A percentile compares a stretch with the other conserved stretches of the same genome.
These are phyloP conservation scores for Thamnophis elegans DNA, from an alignment of 2,797 vertebrate genomes.

Conservation along the genomic window DNA sequence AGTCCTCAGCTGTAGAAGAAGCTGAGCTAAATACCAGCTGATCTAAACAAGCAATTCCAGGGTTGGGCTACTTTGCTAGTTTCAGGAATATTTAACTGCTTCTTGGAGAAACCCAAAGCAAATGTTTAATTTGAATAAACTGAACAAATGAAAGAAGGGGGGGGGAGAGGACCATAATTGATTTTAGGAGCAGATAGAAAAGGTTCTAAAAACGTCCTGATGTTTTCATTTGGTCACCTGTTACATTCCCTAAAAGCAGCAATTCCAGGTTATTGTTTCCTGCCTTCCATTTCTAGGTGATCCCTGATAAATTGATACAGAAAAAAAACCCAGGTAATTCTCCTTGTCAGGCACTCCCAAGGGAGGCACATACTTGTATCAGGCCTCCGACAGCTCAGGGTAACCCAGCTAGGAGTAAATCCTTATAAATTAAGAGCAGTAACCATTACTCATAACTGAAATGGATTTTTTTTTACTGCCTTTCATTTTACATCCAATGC, in stretches of 20 bases:
- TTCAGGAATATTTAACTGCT: background rate
- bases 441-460: background rate
- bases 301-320: background rate
- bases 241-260: background rate
- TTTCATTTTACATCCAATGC: background rate
- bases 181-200: background rate
- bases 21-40: background rate
- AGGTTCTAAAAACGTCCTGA: background rate
- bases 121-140: background rate
- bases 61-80: background rate
- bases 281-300: background rate
- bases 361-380: background rate
- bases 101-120: background rate
- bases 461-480: background rate
- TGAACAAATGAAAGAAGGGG: background rate
- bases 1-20: background rate
- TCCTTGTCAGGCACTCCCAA: background rate
- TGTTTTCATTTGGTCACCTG: background rate
- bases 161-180: background rate
- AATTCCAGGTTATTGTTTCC: too few relatives aligned
- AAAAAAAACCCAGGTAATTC: background rate
- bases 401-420: background rate
- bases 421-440: background rate
- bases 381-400: background rate
- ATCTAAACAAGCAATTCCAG: background rate